Base-by-base conservation (phyloP, 2,113 vertebrate genomes). In the Phalacrocorax pelagicus region DNA sequence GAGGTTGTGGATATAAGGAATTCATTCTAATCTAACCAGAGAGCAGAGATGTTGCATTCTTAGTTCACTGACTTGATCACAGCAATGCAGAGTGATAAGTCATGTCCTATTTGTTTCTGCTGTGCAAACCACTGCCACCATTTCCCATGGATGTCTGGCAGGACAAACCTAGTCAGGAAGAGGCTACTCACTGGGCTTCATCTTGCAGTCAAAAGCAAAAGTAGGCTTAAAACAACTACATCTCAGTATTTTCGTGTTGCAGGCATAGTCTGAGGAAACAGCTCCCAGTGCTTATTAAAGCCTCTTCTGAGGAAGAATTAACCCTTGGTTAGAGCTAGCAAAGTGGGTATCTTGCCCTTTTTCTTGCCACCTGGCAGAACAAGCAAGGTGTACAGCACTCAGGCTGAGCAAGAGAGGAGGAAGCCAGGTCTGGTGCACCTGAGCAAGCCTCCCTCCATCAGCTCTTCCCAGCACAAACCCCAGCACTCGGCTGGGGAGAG, bases 371-470 rank as follows among this genome's bases (percentile, higher is more conserved):
- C 42, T 44, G 78, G 52, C 26, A 55, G 47, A 78, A 23, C 15
- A 24, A 61, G 34, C 3, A 0, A 3, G 1, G 18, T 44, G 13
- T 23, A 5, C 26, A 75, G 74, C 0, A 0, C 29, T 75, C 22
- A 14, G 80, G 26, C 19, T 75, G 58, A 83, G 27, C 11, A 51
- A 63, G 16, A 27, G 1, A 2, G 57, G 11, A 63, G 9, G 34
- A 71, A 79, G 12, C 32, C 15, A n/a, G 15, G 7, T 24, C 38
- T 44, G 51, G 34, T 15, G 49, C 23, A 30, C 17, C 26, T 49
- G 30, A 34, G n/a, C 4, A 46, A 73, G 15, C 9, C 38, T 84
- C 51, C 11, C 24, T 79, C 27, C 11, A 1, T 23, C 38, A 67
- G 29, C 12, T 55, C 27, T 66, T 71, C 38, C 58, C 19, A 30